Evolutionary conservation across 2,888 invertebrate genomes (phyloP).

Genomic region (Escarpia spicata): DNA sequence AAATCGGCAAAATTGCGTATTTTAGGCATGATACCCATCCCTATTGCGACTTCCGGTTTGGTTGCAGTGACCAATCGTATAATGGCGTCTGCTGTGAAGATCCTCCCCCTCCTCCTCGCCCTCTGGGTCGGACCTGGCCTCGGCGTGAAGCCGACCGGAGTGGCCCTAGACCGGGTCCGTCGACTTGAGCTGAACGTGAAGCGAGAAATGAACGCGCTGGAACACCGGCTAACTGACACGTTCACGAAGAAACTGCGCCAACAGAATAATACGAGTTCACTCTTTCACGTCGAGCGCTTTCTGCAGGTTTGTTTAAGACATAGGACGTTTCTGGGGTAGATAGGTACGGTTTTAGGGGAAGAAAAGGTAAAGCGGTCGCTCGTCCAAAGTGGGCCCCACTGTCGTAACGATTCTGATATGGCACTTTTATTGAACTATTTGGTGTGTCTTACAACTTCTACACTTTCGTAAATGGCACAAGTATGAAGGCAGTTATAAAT

Average conservation of each 20-base stretch:
- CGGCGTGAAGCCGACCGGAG: background rate
- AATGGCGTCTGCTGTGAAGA: background rate
- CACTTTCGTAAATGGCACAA: too few species aligned
- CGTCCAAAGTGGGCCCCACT: too few species aligned
- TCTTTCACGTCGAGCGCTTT: background rate
- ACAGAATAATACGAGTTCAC: background rate
- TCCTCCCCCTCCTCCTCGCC: background rate
- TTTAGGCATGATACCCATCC: background rate
- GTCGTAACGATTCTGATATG: too few species aligned
- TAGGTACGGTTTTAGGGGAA: background rate
- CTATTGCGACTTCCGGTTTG: background rate
- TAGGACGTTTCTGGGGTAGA: background rate
- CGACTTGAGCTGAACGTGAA: background rate
- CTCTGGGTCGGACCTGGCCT: background rate
- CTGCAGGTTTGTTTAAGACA: background rate
- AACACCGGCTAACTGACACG: background rate
- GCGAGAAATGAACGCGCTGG: background rate
- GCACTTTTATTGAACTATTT: too few species aligned
- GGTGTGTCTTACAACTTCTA: too few species aligned
- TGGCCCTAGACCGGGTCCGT: background rate
- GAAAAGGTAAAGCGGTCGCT: too few species aligned
- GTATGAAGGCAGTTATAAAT: too few species aligned
- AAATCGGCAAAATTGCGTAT: background rate
- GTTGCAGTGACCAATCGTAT: background rate
- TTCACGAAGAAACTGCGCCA: slow-evolving; percentile 3